Conservation (phyloP, 2,888 invertebrate species). For the Macrosiphum euphorbiae region DNA sequence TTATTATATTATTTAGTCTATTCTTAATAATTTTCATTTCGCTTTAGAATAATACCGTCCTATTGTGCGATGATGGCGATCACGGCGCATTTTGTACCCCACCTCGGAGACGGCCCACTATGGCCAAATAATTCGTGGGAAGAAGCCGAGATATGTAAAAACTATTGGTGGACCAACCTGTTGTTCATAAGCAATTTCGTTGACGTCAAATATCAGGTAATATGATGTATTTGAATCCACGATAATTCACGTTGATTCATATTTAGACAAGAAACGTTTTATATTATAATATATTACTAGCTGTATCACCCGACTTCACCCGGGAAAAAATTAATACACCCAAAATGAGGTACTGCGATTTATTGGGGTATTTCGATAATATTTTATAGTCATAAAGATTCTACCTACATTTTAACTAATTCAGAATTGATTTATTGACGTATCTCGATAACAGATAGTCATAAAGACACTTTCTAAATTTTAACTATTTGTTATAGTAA, state of each 20-base stretch:
- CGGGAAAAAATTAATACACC: too few species aligned
- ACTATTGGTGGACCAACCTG: conserved; percentile 67
- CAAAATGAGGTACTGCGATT: too few species aligned
- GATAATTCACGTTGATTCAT: background rate
- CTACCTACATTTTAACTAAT: too few species aligned
- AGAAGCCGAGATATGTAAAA: conserved; percentile 66
- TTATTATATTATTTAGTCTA: background rate
- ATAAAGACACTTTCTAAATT: too few species aligned
- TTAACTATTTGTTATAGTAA: too few species aligned
- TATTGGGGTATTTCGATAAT: too few species aligned
- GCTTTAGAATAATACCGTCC: conserved; percentile 58
- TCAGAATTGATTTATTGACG: too few species aligned
- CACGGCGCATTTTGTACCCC: conserved; percentile 53
- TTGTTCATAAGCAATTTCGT: conserved; percentile 67
- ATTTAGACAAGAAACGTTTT: too few species aligned
- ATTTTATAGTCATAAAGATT: too few species aligned
- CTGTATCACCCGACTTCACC: too few species aligned
- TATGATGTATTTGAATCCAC: background rate
- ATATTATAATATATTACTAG: too few species aligned
- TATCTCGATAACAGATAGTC: too few species aligned
- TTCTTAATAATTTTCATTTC: background rate
- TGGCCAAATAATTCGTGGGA: conserved; percentile 65
- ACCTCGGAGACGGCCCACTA: conserved; percentile 66
- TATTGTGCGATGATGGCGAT: conserved; percentile 45
- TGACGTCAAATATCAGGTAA: conserved; percentile 66